Base-by-base conservation (phyloP, 2,888 invertebrate species). In the Drosophila rellima region DNA sequence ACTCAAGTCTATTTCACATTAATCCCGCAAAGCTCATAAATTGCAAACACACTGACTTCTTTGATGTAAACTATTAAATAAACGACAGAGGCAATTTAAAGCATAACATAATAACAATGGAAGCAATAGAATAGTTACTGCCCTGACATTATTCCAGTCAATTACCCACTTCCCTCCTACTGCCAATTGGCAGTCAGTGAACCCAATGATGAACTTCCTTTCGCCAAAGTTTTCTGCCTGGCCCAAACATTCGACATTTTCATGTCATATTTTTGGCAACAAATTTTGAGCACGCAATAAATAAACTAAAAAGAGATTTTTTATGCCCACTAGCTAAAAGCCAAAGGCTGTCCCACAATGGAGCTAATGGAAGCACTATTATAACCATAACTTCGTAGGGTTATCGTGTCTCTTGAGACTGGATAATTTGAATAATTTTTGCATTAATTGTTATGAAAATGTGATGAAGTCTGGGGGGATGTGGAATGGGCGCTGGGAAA, bases 401-500 rank as follows among this genome's bases (percentile, higher is more conserved):
- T 31, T 33, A 42, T 50, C 31, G 50, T 60, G 82, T 80, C 83
- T 74, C 52, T 55, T 15, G 17, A 66, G 48, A 51, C 69, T 48
- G 57, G 10, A 60, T 57, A 70, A 88, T 83, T 86, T 82, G 83
- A 70, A 78, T 88, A 85, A 89, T 84, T 89, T 85, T 70, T 77
- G 85, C 85, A 87, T 89, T 89, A 85, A 85, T 87, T 76, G 73
- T 67, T 80, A 64, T 69, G 78, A 74, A 80, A 84, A 75, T 70
- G 81, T 44, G 39, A 48, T 47, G 17, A 31, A 29, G 48, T n/a
- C 11, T 8, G 6, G 11, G 10, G 48, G 17, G 37, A 26, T 2
- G 8, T n/a, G 15, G 51, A n/a, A 35, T 33, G 23, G 37, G 23
- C 39, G 39, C 1, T 2, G 55, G 45, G 47, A 17, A 48, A 26